A percentile compares a stretch with the other conserved stretches of the same genome.
These are phyloP conservation scores for Eulemur albifrons DNA, from an alignment of 2,797 vertebrate species.

Conservation along the genomic window DNA sequence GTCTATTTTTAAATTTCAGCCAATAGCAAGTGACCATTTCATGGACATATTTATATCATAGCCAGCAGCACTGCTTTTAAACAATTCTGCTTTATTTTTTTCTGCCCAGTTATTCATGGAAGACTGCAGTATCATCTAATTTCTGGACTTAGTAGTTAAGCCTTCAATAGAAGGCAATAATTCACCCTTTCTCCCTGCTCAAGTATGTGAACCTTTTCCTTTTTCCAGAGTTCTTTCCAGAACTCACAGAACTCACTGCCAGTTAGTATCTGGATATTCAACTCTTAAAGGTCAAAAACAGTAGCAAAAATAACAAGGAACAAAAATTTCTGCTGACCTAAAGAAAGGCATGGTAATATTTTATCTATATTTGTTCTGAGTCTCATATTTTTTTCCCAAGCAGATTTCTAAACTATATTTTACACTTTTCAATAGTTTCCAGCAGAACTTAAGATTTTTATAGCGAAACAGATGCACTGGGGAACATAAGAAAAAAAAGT, in stretches of 20 bases:
- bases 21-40: not conserved
- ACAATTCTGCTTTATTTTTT: not conserved
- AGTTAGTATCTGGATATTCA: not conserved
- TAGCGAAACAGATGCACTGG: conserved; percentile 11
- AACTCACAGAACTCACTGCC: not conserved
- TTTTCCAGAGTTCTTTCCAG: not conserved
- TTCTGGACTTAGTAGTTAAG: not conserved
- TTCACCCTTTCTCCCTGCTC: fast-evolving
- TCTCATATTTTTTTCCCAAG: not conserved
- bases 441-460: not conserved
- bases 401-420: conserved; percentile 6
- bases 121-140: not conserved
- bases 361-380: not conserved
- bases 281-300: not conserved
- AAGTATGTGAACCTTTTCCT: not conserved
- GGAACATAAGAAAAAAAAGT: not conserved
- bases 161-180: not conserved
- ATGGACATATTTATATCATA: not conserved
- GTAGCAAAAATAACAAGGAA: conserved; percentile 27
- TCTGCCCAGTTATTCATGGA: not conserved
- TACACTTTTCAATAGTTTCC: not conserved
- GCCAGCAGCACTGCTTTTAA: not conserved
- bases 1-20: not conserved
- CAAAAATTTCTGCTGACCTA: not conserved
- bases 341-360: not conserved